Base-by-base conservation (phyloP, 2,113 vertebrate genomes). In the Calonectris borealis region DNA sequence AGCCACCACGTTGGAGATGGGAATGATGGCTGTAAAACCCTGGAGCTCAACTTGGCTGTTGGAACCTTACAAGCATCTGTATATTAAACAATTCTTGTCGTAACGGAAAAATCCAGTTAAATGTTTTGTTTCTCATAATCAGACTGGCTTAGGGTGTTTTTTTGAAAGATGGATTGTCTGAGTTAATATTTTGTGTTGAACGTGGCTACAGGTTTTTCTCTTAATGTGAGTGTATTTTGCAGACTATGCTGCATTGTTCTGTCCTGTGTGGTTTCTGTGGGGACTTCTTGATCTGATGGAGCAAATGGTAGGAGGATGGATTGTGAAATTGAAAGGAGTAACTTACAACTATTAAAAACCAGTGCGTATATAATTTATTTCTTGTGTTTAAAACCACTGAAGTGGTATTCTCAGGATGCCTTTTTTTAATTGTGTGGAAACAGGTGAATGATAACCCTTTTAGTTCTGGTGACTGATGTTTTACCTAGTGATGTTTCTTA, bases 101-200 rank as follows among this genome's bases (percentile, higher is more conserved):
- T 44, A 70, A 72, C 8, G 18, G 40, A 66, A 69, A 72, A 88
- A 40, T 68, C 24, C 34, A 42, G 15, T 71, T 60, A 22, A 64
- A 9, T 36, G 8, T 73, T 62, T 58, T 42, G 14, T 78, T 95
- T 78, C 22, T 88, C 2, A 2, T 66, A 26, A 29, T 42, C 1
- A 0, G 13, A n/a, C 15, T 20, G 12, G 10, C 11, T 72, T 40
- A 19, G 1, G 3, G 16, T 57, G n/a, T 2, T 31, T 31, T n/a
- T 83, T 26, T 73, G 13, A 13, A 64, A 69, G 40, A 7, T 70
- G 20, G 12, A 46, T 64, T 71, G 29, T 34, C 32, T 58, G 29
- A 34, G 34, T 44, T 57, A n/a, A 10, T 66, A 16, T 46, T 76
- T 61, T 55, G 22, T 69, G 34, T 84, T 42, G 51, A 46, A 48